Percentiles rank a stretch among this genome's conserved stretches.
Conservation (phyloP, 2,888 invertebrate species). For the Parnassius orleans region DNA sequence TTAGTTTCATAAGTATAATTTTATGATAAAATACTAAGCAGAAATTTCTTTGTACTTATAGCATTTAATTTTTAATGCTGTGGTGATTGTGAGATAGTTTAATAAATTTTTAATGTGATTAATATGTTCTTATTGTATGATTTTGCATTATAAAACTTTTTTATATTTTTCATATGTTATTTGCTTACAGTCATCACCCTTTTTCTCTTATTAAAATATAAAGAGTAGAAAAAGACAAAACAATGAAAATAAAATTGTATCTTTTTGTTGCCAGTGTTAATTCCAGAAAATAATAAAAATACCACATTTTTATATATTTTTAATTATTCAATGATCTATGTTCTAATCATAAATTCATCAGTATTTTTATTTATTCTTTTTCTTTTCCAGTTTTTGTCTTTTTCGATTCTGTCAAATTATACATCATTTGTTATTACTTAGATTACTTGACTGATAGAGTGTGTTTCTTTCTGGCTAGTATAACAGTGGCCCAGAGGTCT, state of each 20-base stretch:
- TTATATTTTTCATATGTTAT: not conserved
- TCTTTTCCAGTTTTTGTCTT: slow-evolving; percentile 23
- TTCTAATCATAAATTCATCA: too few species aligned
- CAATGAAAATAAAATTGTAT: too few species aligned
- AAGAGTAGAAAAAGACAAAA: not conserved
- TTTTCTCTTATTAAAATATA: slow-evolving; percentile 1
- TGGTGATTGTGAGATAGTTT: not conserved
- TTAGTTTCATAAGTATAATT: too few species aligned
- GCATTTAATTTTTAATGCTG: slow-evolving; percentile 4
- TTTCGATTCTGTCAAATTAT: slow-evolving; percentile 20
- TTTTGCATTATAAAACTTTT: not conserved
- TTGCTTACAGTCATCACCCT: not conserved
- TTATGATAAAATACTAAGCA: not conserved
- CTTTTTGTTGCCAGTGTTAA: too few species aligned
- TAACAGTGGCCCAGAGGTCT: slow-evolving; percentile 79
- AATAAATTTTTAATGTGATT: too few species aligned
- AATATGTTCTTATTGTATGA: too few species aligned
- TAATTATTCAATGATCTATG: too few species aligned
- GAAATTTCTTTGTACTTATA: not conserved
- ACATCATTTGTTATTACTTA: slow-evolving; percentile 36
- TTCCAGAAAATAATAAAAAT: too few species aligned
- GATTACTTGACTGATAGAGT: slow-evolving; percentile 47
- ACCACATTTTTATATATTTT: too few species aligned
- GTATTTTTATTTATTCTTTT: too few species aligned
- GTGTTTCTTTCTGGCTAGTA: slow-evolving; percentile 74